phyloP scores from a whole-genome alignment of 2,888 invertebrate species.

The Papilio gigon region DNA sequence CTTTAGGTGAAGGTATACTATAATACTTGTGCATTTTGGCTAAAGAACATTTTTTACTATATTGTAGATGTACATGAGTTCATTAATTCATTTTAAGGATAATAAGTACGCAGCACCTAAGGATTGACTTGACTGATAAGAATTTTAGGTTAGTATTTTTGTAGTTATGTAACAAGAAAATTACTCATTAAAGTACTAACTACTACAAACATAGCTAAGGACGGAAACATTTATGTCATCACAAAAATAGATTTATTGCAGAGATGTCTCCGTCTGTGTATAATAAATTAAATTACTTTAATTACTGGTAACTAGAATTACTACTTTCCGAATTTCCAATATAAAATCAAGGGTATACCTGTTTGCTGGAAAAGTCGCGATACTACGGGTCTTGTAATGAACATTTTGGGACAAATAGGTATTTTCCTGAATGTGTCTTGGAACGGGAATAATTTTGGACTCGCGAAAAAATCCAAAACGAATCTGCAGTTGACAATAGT shows the following conservation, averaged over 20 bases:
- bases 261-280: background rate
- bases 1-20: no score
- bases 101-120: background rate
- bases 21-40: background rate
- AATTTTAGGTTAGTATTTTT: constrained; percentile 30
- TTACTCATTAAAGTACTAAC: background rate
- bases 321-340: background rate
- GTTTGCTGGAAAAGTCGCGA: constrained; percentile 69
- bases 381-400: constrained; percentile 62
- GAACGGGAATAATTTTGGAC: background rate
- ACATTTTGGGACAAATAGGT: constrained; percentile 55
- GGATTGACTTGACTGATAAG: constrained; percentile 28
- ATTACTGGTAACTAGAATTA: background rate
- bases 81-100: background rate
- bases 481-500: background rate
- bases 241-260: background rate
- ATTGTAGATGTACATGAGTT: no score
- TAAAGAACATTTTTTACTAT: no score
- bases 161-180: constrained; percentile 37
- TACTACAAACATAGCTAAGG: background rate
- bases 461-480: constrained; percentile 10
- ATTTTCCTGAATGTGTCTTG: background rate
- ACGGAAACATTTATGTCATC: background rate
- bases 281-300: constrained; percentile 2
- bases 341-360: constrained; percentile 52